Evolutionary conservation across 2,113 vertebrate genomes (phyloP).

Genomic region (Pedionomus torquatus): DNA sequence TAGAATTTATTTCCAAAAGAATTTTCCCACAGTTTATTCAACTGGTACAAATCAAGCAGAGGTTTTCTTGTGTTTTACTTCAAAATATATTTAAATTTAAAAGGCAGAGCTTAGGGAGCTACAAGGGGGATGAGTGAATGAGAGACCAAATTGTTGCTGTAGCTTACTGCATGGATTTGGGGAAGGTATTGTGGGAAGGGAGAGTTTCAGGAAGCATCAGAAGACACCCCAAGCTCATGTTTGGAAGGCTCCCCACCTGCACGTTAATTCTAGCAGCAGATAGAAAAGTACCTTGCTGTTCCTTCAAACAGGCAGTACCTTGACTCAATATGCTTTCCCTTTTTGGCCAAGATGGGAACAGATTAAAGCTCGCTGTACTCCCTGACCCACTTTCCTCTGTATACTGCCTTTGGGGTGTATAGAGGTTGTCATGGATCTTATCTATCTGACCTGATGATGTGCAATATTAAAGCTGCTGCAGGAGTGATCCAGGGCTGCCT

Average conservation of each 20-base stretch:
- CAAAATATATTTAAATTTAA: not conserved
- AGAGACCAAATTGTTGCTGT: not conserved
- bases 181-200: not conserved
- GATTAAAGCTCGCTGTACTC: not conserved
- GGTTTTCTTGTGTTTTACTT: not conserved
- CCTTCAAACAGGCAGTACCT: not conserved
- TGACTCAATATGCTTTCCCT: not conserved
- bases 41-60: not conserved
- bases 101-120: not conserved
- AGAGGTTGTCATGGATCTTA: not conserved
- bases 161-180: not conserved
- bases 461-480: not conserved
- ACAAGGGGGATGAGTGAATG: not conserved
- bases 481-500: not conserved
- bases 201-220: not conserved
- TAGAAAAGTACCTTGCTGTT: not conserved
- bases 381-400: not conserved
- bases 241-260: not conserved
- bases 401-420: not conserved
- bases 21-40: not conserved
- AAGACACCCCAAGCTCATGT: not conserved
- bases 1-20: not conserved
- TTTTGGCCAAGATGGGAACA: not conserved
- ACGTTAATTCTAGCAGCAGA: not conserved
- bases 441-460: not conserved